These are phyloP conservation scores for Saccopteryx bilineata DNA, from an alignment of 2,113 vertebrate genomes.

Conservation along the genomic window DNA sequence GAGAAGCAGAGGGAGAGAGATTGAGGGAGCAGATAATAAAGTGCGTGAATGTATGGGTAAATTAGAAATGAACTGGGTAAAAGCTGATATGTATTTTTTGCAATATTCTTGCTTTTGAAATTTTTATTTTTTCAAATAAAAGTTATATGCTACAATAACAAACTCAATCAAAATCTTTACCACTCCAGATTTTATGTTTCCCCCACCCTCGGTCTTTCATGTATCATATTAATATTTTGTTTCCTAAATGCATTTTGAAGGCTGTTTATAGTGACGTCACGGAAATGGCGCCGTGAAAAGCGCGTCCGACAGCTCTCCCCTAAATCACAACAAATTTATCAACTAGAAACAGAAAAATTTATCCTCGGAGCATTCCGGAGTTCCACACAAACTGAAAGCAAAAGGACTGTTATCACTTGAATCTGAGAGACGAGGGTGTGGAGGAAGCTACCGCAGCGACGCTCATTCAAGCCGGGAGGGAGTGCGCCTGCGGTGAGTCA, in stretches of 20 bases:
- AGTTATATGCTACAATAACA: neutral
- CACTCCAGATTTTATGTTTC: neutral
- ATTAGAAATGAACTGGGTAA: neutral
- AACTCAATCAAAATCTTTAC: neutral
- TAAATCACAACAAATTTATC: too few relatives aligned
- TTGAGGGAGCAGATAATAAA: neutral
- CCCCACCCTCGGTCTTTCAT: rapidly evolving
- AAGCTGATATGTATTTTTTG: neutral
- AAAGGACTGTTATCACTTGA: too few relatives aligned
- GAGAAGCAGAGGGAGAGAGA: neutral
- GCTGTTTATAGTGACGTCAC: neutral
- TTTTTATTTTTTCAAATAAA: neutral
- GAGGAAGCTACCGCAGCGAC: too few relatives aligned
- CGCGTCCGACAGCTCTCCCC: too few relatives aligned
- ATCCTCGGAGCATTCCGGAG: too few relatives aligned
- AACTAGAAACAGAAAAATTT: too few relatives aligned
- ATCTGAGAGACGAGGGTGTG: too few relatives aligned
- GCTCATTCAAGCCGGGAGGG: too few relatives aligned
- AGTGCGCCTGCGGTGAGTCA: too few relatives aligned
- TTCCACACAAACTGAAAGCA: too few relatives aligned
- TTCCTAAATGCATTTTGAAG: neutral
- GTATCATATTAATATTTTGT: neutral
- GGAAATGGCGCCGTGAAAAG: too few relatives aligned
- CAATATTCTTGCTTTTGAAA: neutral
- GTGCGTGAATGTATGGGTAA: neutral